phyloP scores from a whole-genome alignment of 2,113 vertebrate genomes.

The Triplophysa siluroides region DNA sequence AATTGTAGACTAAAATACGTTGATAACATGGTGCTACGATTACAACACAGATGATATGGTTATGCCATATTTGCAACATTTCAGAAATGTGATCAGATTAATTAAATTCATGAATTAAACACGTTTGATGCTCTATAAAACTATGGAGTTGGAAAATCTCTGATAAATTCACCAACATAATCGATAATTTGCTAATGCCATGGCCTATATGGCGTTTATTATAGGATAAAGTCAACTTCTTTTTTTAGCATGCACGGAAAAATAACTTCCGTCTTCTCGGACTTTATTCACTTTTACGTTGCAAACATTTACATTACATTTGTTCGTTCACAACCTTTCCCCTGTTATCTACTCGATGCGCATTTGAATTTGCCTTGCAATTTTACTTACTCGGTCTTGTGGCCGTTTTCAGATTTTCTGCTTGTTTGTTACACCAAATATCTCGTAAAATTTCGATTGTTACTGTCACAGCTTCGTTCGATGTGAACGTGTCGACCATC shows the following conservation, averaged over 20 bases:
- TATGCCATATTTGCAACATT: not conserved
- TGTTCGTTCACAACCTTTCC: too few relatives aligned
- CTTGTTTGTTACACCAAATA: not conserved
- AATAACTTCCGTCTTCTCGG: not conserved
- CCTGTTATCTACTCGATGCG: too few relatives aligned
- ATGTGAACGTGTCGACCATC: slow-evolving; percentile 49
- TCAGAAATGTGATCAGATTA: not conserved
- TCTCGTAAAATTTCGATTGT: not conserved
- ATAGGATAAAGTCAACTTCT: too few relatives aligned
- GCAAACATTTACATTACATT: not conserved
- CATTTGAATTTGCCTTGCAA: not conserved
- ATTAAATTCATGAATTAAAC: not conserved
- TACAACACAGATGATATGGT: too few relatives aligned
- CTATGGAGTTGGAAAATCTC: too few relatives aligned
- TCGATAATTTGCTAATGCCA: too few relatives aligned
- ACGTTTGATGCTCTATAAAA: too few relatives aligned
- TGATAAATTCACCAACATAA: too few relatives aligned
- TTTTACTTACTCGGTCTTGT: not conserved
- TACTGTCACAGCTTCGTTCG: fast-evolving
- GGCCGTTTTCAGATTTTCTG: not conserved
- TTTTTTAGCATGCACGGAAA: too few relatives aligned
- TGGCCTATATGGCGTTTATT: too few relatives aligned
- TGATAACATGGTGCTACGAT: too few relatives aligned
- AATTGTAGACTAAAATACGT: too few relatives aligned
- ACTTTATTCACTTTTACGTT: not conserved